Conservation (phyloP, 35 echinoderm and acorn worm species). For the Acanthaster planci region DNA sequence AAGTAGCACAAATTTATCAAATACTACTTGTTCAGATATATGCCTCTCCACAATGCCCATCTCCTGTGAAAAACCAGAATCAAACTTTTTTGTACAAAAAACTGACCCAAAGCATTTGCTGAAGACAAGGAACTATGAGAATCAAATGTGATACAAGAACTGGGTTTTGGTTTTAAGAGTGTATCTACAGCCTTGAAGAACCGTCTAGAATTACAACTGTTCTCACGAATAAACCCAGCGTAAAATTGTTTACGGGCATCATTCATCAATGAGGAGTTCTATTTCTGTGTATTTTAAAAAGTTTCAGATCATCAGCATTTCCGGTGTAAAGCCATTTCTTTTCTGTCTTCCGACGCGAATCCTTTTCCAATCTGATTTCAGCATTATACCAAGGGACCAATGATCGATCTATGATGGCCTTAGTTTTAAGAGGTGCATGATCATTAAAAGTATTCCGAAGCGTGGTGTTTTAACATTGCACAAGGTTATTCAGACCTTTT, state of each 20-base stretch:
- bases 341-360: not conserved
- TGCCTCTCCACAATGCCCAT: not conserved
- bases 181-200: not conserved
- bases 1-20: slow-evolving; percentile 18
- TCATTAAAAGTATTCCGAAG: not conserved
- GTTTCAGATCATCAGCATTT: not conserved
- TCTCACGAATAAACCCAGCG: not conserved
- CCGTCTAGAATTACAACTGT: not conserved
- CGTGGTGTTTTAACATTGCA: not conserved
- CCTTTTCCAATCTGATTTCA: not conserved
- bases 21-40: not conserved
- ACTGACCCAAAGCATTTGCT: not conserved
- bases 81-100: not conserved
- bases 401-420: not conserved
- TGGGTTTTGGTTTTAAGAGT: not conserved
- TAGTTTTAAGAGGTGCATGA: not conserved
- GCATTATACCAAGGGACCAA: not conserved
- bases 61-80: not conserved
- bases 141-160: not conserved
- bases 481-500: not conserved
- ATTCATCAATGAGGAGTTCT: not conserved
- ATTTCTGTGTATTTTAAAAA: not conserved
- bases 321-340: not conserved
- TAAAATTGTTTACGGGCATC: not conserved
- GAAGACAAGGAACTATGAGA: not conserved